These are phyloP conservation scores for Yasuhikotakia modesta DNA, from an alignment of 2,797 vertebrate species.

Conservation along the genomic window DNA sequence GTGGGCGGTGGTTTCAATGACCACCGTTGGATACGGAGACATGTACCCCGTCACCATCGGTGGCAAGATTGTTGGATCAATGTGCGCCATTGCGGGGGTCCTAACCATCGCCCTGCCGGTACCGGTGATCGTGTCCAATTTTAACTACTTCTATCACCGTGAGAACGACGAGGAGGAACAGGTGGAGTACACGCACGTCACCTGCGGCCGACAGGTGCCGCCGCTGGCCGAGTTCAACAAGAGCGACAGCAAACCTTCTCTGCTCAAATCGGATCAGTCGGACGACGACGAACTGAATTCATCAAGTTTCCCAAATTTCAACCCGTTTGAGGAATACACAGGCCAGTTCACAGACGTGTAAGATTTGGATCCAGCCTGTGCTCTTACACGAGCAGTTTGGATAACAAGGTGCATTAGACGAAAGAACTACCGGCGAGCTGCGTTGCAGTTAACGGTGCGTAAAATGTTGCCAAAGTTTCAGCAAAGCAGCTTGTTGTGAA, in stretches of 20 bases:
- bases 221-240: slow-evolving; percentile 79
- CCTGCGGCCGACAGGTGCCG: slow-evolving; percentile 81
- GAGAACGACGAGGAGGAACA: slow-evolving; percentile 88
- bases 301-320: slow-evolving; percentile 73
- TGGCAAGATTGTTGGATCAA: slow-evolving; percentile 92
- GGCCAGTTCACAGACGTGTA: slow-evolving; percentile 89
- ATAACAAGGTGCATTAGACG: too few relatives aligned
- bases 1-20: slow-evolving; percentile 98
- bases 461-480: too few relatives aligned
- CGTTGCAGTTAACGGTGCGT: too few relatives aligned
- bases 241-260: slow-evolving; percentile 77
- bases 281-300: slow-evolving; percentile 79
- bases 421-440: too few relatives aligned
- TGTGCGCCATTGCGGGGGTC: slow-evolving; percentile 93
- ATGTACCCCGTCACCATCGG: slow-evolving; percentile 94
- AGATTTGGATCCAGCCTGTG: too few relatives aligned
- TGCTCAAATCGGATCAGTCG: slow-evolving; percentile 83
- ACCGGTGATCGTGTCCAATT: slow-evolving; percentile 95
- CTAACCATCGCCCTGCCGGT: slow-evolving; percentile 92
- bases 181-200: slow-evolving; percentile 86
- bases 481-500: not conserved
- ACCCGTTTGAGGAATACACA: slow-evolving; percentile 76
- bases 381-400: too few relatives aligned
- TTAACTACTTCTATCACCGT: slow-evolving; percentile 96
- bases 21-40: slow-evolving; percentile 95